Evolutionary conservation across 2,113 vertebrate species (phyloP).

Genomic region (Cebus imitator): DNA sequence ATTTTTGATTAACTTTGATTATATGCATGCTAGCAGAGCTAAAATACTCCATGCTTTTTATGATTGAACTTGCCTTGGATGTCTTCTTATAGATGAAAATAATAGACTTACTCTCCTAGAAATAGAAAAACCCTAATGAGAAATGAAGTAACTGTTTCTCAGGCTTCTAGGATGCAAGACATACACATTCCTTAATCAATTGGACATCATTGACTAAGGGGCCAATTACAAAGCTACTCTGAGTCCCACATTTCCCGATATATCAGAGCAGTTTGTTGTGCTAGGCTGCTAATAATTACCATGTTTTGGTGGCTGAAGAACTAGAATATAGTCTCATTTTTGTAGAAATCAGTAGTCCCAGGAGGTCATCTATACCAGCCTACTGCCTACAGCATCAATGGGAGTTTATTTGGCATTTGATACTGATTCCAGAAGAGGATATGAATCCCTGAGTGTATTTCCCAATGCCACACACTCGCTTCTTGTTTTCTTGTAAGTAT

Average conservation of each 20-base stretch:
- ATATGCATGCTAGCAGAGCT: background rate
- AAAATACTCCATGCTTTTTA: conserved; percentile 12
- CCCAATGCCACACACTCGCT: background rate
- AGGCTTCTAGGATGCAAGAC: background rate
- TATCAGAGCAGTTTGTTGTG: conserved; percentile 15
- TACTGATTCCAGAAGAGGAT: background rate
- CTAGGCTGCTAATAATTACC: background rate
- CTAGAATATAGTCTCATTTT: background rate
- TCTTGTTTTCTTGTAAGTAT: conserved; percentile 9
- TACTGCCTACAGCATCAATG: background rate
- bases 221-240: conserved; percentile 42
- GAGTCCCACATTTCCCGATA: conserved; percentile 31
- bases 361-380: background rate
- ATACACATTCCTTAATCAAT: conserved; percentile 27
- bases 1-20: background rate
- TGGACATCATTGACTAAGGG: conserved; percentile 29
- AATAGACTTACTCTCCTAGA: conserved; percentile 20
- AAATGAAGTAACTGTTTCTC: background rate
- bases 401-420: conserved; percentile 26
- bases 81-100: conserved; percentile 34
- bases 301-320: conserved; percentile 30
- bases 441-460: background rate
- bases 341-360: background rate
- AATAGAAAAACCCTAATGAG: conserved; percentile 49
- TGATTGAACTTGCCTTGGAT: background rate